A percentile compares a stretch with the other conserved stretches of the same genome.
These are phyloP conservation scores for Melanargia galathea DNA, from an alignment of 2,888 invertebrate genomes.

Conservation along the genomic window DNA sequence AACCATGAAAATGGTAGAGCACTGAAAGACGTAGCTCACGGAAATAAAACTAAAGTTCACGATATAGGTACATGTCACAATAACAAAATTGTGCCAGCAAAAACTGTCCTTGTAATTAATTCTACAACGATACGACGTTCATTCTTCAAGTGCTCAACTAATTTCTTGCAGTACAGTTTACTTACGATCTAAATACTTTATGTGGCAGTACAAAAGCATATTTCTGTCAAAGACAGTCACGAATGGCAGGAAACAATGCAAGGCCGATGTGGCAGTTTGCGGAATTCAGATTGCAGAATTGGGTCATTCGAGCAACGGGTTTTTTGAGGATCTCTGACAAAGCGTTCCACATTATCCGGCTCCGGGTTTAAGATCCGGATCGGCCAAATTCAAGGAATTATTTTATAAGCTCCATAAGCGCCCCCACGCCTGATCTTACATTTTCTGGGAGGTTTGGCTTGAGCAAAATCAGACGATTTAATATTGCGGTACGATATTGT, in stretches of 20 bases:
- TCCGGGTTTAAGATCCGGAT: conserved; percentile 1
- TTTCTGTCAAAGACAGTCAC: conserved; percentile 18
- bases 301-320: conserved; percentile 22
- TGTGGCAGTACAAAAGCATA: conserved; percentile 14
- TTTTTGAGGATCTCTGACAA: conserved; percentile 5
- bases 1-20: not conserved
- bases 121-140: not conserved
- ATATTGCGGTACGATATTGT: no score
- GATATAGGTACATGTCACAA: not conserved
- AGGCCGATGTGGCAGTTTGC: conserved; percentile 25
- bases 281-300: conserved; percentile 23
- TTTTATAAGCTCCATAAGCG: not conserved
- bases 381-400: not conserved
- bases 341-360: not conserved
- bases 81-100: not conserved
- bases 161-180: conserved; percentile 1
- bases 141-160: not conserved
- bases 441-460: no score
- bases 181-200: conserved; percentile 20
- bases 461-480: no score
- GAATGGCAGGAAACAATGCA: conserved; percentile 24
- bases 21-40: not conserved
- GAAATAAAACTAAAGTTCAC: not conserved
- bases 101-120: not conserved
- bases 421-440: no score